These are phyloP conservation scores for Pitta sordida DNA, from an alignment of 2,113 vertebrate species.

Conservation along the genomic window DNA sequence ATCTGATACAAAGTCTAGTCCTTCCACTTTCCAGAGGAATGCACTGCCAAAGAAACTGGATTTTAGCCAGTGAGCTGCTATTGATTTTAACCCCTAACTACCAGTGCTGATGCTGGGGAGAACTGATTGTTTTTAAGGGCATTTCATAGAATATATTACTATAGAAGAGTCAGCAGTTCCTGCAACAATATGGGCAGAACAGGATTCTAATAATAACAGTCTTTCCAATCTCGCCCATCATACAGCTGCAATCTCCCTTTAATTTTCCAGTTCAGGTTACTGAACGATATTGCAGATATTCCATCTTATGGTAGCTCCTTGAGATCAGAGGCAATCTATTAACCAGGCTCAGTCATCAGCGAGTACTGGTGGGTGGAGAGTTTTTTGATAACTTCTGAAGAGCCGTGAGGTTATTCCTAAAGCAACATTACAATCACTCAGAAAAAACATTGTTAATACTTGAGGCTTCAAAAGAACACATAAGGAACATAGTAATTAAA, in stretches of 20 bases:
- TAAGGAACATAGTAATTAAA: background rate
- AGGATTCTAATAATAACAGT: background rate
- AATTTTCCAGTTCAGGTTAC: conserved; percentile 11
- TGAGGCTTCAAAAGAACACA: background rate
- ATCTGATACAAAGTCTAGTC: background rate
- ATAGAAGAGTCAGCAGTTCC: background rate
- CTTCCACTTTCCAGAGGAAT: background rate
- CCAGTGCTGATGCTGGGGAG: background rate
- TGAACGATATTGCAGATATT: background rate
- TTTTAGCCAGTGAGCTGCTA: background rate
- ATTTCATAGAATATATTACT: background rate
- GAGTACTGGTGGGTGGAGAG: background rate
- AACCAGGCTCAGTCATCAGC: background rate
- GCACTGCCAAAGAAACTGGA: background rate
- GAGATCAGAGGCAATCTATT: background rate
- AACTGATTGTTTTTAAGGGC: background rate
- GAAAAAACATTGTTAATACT: background rate
- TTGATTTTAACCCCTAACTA: background rate
- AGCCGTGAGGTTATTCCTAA: background rate
- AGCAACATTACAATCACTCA: background rate
- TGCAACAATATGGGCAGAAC: background rate
- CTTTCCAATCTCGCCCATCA: background rate
- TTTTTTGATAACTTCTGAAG: background rate
- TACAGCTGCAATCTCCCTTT: background rate
- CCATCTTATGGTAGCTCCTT: background rate